Evolutionary conservation across 1,140 invertebrate species (phyloP), one percentile per base, ranked within the genome.

Genomic region (Leptonema lineaticorne): DNA sequence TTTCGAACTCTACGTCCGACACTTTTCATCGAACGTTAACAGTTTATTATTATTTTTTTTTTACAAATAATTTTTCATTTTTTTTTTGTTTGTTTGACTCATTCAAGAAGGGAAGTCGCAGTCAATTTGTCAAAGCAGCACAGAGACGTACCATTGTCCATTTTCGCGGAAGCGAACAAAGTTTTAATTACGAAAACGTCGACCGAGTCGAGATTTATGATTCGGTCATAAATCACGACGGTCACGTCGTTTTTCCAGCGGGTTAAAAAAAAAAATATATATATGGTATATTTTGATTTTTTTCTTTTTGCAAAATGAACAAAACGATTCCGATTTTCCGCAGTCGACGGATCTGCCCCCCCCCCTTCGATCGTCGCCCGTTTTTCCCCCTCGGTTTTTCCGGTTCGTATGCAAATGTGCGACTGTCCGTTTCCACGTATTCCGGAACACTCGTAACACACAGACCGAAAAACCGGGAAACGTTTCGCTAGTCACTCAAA

Each of bases 111-210:
- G 48, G 48, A 53, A 53, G 24, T 53, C 45, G 45, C 11, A 16
- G 16, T 14, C 48, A 53, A 53, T 18, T 53, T 22, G 48, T 53
- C 48, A 53, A 22, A 9, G 2, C 2, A 53, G 24, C 8, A 37
- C 11, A 53, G 11, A 20, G 18, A 20, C 9, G 11, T 48, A 20
- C 14, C 5, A 16, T 53, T 22, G 8, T 20, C 48, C 24, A 11
- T 26, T 53, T 53, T 26, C 22, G 24, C 57, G 59, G 59, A 62
- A 41, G 30, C 9, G 30, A 20, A 18, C 30, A 24, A 62, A 62
- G 59, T 62, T 62, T 62, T 62, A 62, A 62, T 62, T 62, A 37
- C 22, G 59, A 45, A n/a, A 62, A 45, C 14, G 59, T 62, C 56
- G 28, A 27, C 30, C 29, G 1, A 4, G 59, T 14, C 58, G 29